Conservation (phyloP, 2,113 vertebrate genomes). For the Elachura formosa region DNA sequence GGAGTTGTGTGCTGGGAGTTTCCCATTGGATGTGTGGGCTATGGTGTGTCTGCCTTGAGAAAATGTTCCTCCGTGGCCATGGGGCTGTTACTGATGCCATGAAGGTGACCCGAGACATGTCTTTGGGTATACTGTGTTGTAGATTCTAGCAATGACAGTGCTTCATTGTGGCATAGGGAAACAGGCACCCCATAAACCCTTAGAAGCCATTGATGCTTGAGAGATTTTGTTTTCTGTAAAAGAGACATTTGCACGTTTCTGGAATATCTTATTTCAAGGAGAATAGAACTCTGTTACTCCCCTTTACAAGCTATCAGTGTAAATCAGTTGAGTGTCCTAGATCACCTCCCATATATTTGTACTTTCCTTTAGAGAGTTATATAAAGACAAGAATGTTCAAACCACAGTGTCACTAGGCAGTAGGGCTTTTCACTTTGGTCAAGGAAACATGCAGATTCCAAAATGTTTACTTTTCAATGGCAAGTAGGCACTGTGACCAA, state of each 20-base stretch:
- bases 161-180: neutral
- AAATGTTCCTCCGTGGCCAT: neutral
- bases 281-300: neutral
- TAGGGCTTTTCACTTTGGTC: neutral
- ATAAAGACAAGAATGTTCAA: neutral
- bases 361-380: neutral
- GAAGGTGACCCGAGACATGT: neutral
- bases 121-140: neutral
- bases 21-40: accelerated
- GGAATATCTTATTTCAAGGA: neutral
- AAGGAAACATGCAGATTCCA: neutral
- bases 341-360: neutral
- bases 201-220: neutral
- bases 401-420: neutral
- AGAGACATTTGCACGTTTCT: neutral
- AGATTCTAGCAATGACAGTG: neutral
- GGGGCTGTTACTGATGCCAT: neutral
- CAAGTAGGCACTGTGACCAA: neutral
- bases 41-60: neutral
- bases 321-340: neutral
- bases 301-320: neutral
- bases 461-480: neutral
- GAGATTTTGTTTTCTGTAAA: neutral
- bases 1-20: neutral
- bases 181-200: neutral